These are phyloP conservation scores for Danio kyathit DNA, from an alignment of 2,797 vertebrate species.

Conservation along the genomic window DNA sequence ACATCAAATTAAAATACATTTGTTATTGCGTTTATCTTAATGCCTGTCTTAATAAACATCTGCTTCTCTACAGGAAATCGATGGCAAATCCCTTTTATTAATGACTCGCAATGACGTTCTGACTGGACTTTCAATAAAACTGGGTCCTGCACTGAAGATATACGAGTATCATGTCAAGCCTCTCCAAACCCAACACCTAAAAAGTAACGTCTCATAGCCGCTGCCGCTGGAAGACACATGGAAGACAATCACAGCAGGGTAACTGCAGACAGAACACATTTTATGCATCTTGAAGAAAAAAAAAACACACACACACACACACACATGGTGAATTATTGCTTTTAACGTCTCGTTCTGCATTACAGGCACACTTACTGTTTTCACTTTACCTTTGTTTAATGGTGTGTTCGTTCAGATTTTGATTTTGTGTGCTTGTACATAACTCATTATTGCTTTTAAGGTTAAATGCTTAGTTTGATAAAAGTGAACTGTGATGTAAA, in stretches of 20 bases:
- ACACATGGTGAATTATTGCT: conserved; percentile 52
- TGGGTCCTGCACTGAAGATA: conserved; percentile 98
- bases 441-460: conserved; percentile 56
- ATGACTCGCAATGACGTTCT: conserved; percentile 99
- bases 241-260: conserved; percentile 69
- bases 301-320: conserved; percentile 37
- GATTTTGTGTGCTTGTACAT: conserved; percentile 53
- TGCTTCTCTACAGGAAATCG: conserved; percentile 89
- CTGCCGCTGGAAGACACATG: conserved; percentile 19
- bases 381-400: conserved; percentile 59
- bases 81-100: conserved; percentile 96
- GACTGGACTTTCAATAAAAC: conserved; percentile 97
- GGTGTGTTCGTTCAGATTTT: conserved; percentile 70
- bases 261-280: conserved; percentile 65
- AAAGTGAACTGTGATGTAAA: conserved; percentile 44
- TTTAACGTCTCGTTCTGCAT: conserved; percentile 51
- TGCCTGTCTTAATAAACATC: neutral
- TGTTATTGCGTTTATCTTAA: neutral
- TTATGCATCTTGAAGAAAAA: conserved; percentile 68
- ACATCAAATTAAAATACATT: too few relatives aligned
- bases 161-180: conserved; percentile 99
- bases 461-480: conserved; percentile 52
- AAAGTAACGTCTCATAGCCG: conserved; percentile 89
- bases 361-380: conserved; percentile 56
- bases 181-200: conserved; percentile 96